Base-by-base conservation (phyloP, 2,888 invertebrate species). In the Philereme transversata region DNA sequence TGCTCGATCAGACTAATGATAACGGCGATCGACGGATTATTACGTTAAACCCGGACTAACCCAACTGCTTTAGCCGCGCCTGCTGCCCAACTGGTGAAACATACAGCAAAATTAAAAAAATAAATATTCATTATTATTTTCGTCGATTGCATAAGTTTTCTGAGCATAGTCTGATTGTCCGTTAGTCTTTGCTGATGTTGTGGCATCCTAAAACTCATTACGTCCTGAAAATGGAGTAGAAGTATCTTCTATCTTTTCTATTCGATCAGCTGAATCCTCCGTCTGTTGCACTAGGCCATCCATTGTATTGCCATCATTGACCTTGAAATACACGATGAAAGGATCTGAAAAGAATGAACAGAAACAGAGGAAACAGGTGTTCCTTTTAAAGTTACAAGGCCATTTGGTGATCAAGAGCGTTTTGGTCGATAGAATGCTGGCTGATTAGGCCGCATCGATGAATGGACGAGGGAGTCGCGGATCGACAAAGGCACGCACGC, bases 21-120 rank as follows among this genome's bases (percentile, higher is more conserved):
- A 90, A 85, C 82, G 71, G 72, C 78, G 86, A 90, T 88, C 88
- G 87, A 84, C 86, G 83, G 88, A 91, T 90, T 92, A 90, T 91
- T 90, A 91, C 90, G 88, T 90, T 90, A 90, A 86, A 83, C 80
- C 81, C 78, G 76, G 88, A 86, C 88, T 89, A 88, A 82, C 78
- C 81, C 78, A 76, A 79, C 83, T 84, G 83, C 86, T 85, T 83
- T 82, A 62, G 46, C 3, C 33, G n/a, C 41, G 10, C 5, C 35
- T 9, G 11, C 5, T 5, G 8, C 11, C 22, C 36, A 5, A 38
- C 38, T 10, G 3, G 10, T n/a, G 4, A 6, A 47, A 33, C 7
- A 33, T 46, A 4, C 4, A n/a, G 4, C 22, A 22, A 22, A 22
- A 22, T 22, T 2, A 22, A 22, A 22, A 22, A 22, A 22, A 22